These are phyloP conservation scores for Vanessa atalanta DNA, from an alignment of 1,140 invertebrate species.

Conservation along the genomic window DNA sequence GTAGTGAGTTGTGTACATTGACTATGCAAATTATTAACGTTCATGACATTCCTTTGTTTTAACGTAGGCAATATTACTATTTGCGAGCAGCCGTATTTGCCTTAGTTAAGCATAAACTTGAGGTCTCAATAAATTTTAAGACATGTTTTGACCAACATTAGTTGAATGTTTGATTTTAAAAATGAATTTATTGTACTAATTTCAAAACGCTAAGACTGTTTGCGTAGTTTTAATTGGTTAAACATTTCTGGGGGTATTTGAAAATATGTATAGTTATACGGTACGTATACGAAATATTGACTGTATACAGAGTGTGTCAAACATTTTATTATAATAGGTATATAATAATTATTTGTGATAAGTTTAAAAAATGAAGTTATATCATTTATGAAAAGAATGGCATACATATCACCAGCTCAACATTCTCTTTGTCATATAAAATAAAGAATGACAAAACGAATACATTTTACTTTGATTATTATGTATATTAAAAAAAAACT, in stretches of 20 bases:
- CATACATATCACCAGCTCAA: conserved; percentile 46
- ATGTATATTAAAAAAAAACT: not conserved
- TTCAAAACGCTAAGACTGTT: conserved; percentile 28
- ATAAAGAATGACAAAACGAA: conserved; percentile 23
- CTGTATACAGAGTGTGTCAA: conserved; percentile 20
- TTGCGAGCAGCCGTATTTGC: conserved; percentile 40
- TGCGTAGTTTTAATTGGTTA: conserved; percentile 32
- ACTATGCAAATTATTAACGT: conserved; percentile 33
- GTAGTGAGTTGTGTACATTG: conserved; percentile 24
- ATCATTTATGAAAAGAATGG: conserved; percentile 19
- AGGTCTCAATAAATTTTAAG: conserved; percentile 33
- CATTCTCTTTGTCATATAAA: conserved; percentile 19
- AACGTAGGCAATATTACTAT: conserved; percentile 37
- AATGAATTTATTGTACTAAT: conserved; percentile 27
- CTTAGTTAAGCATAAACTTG: conserved; percentile 30
- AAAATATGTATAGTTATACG: conserved; percentile 1
- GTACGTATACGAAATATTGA: conserved; percentile 23
- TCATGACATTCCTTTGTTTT: conserved; percentile 53
- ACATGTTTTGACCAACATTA: conserved; percentile 27
- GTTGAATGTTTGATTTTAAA: conserved; percentile 22
- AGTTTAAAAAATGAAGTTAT: conserved; percentile 24
- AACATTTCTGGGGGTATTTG: conserved; percentile 1
- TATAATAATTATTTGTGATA: conserved; percentile 25
- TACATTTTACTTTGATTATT: conserved; percentile 17
- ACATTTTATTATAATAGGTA: conserved; percentile 18